Base-by-base conservation (phyloP, 2,888 invertebrate species). In the Atethmia centrago region DNA sequence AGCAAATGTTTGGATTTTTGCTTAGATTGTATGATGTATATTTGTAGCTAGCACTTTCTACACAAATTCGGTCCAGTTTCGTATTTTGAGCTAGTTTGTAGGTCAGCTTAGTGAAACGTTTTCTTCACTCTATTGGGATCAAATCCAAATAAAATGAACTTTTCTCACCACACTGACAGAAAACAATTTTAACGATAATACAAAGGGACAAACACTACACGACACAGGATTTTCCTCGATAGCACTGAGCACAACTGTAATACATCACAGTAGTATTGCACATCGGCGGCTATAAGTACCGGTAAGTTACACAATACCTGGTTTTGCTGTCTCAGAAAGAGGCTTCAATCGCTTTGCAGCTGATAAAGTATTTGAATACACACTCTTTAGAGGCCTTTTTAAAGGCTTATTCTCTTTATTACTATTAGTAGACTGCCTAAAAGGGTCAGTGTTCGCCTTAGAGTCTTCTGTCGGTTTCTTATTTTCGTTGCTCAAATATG, bases 261-360 rank as follows among this genome's bases (percentile, higher is more conserved):
- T 78, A 65, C 59, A 71, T 65, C 71, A 71, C 72, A 69, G 72
- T 49, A 68, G 71, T 72, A 83, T 84, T 77, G 71, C 69, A 79
- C 75, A 82, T 72, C 71, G 62, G 67, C 71, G 74, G 64, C 55
- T 58, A 78, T 53, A 71, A 77, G 70, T 84, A 86, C 86, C 86
- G 86, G 85, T 82, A 76, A 61, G 80, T 89, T 90, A 90, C 88
- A 90, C 90, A 90, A 90, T 86, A 95, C 95, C 94, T 84, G 89
- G 85, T 87, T 90, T 93, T 51, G 91, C 82, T 79, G 91, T 86
- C 86, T 93, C 94, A 71, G 88, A 88, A 31, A 95, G 84, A 80
- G 94, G 94, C 86, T 96, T 96, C 55, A 96, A 89, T 87, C 91
- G 94, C 85, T 96, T 96, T 1, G 95, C 95, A 76, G 93, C 94